Evolutionary conservation across 2,888 invertebrate species (phyloP).

Genomic region (Blastobasis lacticolella): DNA sequence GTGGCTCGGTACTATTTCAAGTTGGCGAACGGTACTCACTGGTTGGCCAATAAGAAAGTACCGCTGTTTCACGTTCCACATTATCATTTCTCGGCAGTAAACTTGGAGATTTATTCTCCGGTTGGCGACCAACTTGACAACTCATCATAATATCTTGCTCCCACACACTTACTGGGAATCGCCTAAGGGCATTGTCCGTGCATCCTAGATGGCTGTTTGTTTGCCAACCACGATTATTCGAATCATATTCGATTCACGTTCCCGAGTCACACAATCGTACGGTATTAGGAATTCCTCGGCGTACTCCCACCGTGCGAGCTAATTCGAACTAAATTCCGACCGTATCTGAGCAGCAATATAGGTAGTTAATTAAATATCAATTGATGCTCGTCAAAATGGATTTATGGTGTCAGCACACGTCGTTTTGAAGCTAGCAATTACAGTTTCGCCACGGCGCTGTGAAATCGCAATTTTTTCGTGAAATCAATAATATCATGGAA

Average conservation of each 20-base stretch:
- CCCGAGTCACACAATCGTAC: conserved; percentile 65
- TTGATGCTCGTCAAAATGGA: neutral
- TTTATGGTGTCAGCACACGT: neutral
- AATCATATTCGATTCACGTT: conserved; percentile 63
- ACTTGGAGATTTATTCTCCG: conserved; percentile 10
- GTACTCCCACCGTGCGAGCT: conserved; percentile 1
- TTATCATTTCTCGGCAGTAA: conserved; percentile 25
- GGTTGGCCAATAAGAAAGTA: conserved; percentile 49
- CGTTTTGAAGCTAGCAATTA: neutral
- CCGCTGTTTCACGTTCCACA: conserved; percentile 46
- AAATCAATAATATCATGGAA: conserved; percentile 28
- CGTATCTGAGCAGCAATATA: no score
- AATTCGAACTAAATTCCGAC: no score
- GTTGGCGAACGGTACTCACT: conserved; percentile 37
- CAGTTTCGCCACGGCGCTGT: conserved; percentile 14
- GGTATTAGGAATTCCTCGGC: conserved; percentile 52
- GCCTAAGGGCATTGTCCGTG: conserved; percentile 51
- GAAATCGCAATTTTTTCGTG: conserved; percentile 26
- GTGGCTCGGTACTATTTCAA: conserved; percentile 46
- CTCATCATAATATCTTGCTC: conserved; percentile 5
- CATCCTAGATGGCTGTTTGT: conserved; percentile 50
- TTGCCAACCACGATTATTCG: conserved; percentile 49
- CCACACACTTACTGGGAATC: conserved; percentile 9
- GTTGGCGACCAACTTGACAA: conserved; percentile 2
- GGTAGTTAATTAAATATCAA: neutral